phyloP scores from a whole-genome alignment of 2,888 invertebrate genomes.

The Acrobasis suavella region DNA sequence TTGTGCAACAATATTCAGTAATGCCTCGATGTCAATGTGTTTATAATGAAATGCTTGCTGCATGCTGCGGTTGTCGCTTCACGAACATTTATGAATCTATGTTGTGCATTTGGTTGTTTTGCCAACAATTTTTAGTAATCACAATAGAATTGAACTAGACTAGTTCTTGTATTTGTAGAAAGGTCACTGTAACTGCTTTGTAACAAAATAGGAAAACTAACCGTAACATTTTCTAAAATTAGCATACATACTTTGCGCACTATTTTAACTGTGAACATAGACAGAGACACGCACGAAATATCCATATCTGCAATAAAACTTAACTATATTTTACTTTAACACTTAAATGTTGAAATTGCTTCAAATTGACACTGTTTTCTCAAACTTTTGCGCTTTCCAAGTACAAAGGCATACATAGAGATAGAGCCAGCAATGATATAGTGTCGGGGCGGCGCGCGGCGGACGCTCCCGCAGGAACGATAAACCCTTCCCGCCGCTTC shows the following conservation, averaged over 20 bases:
- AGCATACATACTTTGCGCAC: too few relatives aligned
- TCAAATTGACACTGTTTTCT: conserved; percentile 62
- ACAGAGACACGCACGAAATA: too few relatives aligned
- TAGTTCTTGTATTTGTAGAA: too few relatives aligned
- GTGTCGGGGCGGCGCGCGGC: conserved; percentile 76
- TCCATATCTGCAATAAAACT: too few relatives aligned
- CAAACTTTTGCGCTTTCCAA: conserved; percentile 58
- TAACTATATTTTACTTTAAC: background rate
- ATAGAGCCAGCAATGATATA: conserved; percentile 80
- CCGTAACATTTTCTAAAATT: too few relatives aligned
- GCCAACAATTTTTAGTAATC: too few relatives aligned
- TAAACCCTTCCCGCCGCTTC: conserved; percentile 79
- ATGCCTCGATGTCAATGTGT: conserved; percentile 63
- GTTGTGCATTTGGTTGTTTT: too few relatives aligned
- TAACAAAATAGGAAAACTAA: too few relatives aligned
- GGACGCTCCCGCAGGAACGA: conserved; percentile 77
- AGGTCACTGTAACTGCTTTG: too few relatives aligned
- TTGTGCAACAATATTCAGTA: conserved; percentile 58
- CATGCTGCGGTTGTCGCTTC: conserved; percentile 44
- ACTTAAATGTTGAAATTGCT: conserved; percentile 21
- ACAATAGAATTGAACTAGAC: too few relatives aligned
- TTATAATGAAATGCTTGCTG: conserved; percentile 55
- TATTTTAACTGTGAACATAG: too few relatives aligned
- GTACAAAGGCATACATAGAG: conserved; percentile 69
- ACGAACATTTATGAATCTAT: conserved; percentile 29